Evolutionary conservation across 1,140 invertebrate species (phyloP).

Genomic region (Babylonia areolata): DNA sequence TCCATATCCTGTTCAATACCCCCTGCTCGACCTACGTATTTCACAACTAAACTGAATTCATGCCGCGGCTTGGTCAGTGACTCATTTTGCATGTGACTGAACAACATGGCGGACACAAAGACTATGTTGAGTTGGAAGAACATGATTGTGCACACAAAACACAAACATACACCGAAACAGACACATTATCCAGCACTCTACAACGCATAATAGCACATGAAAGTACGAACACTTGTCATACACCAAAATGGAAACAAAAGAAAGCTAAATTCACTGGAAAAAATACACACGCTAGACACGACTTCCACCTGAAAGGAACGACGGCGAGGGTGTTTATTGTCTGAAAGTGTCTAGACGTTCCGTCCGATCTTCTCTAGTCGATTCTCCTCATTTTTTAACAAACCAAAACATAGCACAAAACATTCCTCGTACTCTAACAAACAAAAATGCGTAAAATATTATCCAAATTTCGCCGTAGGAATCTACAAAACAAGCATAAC

Average conservation of each 20-base stretch:
- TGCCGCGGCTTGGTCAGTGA: no score
- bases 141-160: not conserved
- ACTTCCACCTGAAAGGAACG: conserved; percentile 19
- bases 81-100: conserved; percentile 41
- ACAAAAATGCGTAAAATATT: not conserved
- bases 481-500: not conserved
- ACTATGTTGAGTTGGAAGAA: not conserved
- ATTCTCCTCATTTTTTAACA: not conserved
- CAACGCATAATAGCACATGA: no score
- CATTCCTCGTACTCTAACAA: not conserved
- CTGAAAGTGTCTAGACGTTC: conserved; percentile 18
- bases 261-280: not conserved
- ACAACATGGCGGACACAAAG: conserved; percentile 41
- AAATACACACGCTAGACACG: not conserved
- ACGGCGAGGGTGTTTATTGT: conserved; percentile 25
- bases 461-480: not conserved
- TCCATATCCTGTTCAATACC: no score
- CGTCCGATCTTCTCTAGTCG: not conserved
- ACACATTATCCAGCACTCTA: no score
- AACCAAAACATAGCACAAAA: conserved; percentile 19
- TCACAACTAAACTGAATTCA: no score
- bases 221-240: no score
- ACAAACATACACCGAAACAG: not conserved
- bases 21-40: no score
- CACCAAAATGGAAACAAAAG: not conserved